These are phyloP conservation scores for Caranx melampygus DNA, from an alignment of 2,113 vertebrate genomes.

Conservation along the genomic window DNA sequence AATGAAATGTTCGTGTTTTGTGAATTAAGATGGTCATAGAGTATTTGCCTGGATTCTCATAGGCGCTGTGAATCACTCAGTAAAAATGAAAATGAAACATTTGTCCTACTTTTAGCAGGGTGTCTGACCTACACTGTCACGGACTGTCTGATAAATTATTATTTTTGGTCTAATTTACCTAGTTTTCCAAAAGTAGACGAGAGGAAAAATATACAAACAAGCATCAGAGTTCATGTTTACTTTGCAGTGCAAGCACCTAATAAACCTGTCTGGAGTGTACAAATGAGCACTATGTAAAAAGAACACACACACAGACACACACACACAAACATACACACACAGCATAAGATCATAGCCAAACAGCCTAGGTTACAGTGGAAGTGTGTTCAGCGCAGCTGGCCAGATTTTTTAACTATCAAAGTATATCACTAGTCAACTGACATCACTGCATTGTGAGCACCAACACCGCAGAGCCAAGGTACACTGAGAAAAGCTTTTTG, in stretches of 20 bases:
- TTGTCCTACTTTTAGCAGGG: conserved; percentile 14
- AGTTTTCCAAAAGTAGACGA: conserved; percentile 17
- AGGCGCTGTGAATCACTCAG: background rate
- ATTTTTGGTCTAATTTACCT: conserved; percentile 10
- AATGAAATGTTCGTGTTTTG: background rate
- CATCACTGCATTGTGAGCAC: conserved; percentile 19
- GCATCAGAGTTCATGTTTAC: conserved; percentile 58
- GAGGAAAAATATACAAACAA: conserved; percentile 47
- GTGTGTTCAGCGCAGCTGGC: background rate
- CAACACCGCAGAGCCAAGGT: conserved; percentile 24
- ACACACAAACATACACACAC: background rate
- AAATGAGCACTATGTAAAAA: conserved; percentile 38
- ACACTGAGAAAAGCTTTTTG: conserved; percentile 12
- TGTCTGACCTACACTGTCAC: conserved; percentile 2
- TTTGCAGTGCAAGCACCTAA: conserved; percentile 61
- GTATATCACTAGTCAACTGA: conserved; percentile 32
- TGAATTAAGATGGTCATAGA: background rate
- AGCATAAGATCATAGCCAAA: background rate
- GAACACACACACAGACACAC: conserved; percentile 11
- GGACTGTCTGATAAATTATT: conserved; percentile 21
- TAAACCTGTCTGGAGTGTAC: conserved; percentile 67
- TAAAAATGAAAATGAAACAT: background rate
- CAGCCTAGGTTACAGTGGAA: conserved; percentile 15
- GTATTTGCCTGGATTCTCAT: background rate
- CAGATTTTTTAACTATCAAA: conserved; percentile 43